Evolutionary conservation across 2,113 vertebrate species (phyloP), one percentile per base, ranked within the genome.

Genomic region (Varanus salvator): DNA sequence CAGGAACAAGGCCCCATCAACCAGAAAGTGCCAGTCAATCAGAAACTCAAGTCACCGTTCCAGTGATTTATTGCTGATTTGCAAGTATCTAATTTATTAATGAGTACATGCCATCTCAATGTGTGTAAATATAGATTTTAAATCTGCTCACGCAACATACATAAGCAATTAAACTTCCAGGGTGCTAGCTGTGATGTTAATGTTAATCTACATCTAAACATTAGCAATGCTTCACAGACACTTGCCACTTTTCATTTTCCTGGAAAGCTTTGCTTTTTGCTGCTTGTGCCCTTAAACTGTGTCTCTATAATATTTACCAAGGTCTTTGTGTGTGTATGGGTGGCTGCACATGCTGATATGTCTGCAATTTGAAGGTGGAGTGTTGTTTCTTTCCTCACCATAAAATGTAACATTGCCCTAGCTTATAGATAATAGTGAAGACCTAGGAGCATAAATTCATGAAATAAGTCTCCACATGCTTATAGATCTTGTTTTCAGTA

Each of bases 121-220:
- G 91, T 91, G 91, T 92, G 93, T 94, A 96, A 94, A 95, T 95
- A 96, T 93, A 95, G 94, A 94, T 94, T 96, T 95, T 93, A 96
- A 94, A 93, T 95, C 93, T 90, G 88, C 84, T 94, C 92, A 93
- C 93, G 93, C 80, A 91, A 91, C 89, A 91, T 95, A 94, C 88
- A 74, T 94, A 94, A 96, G 93, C 94, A 94, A 88, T 95, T 93
- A 93, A 91, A 95, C 77, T 91, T 88, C 57, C 57, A 91, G 90
- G 1, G 1, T 25, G 31, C 69, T 86, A 85, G 77, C 92, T 57
- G 89, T 93, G 94, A 92, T 93, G 93, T 92, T 92, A 84, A 95
- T 92, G 92, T 91, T 95, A 95, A 96, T 94, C 89, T 82, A 90
- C 82, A 94, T 89, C 95, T 89, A 91, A 64, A 85, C 89, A 86